Conservation (phyloP, 2,113 vertebrate species). For the Nansenia antarctica region DNA sequence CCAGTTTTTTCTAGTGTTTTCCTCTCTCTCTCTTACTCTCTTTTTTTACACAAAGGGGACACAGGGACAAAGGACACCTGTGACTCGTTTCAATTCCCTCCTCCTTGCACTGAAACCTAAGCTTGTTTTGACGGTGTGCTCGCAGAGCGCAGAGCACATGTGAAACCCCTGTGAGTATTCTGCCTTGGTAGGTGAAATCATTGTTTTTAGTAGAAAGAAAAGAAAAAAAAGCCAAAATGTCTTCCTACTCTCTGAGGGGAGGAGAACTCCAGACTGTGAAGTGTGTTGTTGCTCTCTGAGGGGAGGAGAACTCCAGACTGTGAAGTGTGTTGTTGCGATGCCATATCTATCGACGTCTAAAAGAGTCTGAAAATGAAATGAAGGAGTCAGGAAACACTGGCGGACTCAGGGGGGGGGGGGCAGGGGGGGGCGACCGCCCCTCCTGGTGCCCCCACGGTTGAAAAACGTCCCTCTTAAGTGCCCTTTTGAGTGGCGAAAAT, state of each 20-base stretch:
- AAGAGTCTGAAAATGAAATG: no score
- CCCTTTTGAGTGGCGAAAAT: no score
- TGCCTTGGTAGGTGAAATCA: constrained; percentile 56
- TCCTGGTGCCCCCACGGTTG: no score
- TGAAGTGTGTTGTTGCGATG: constrained; percentile 31
- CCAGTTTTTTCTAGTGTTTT: constrained; percentile 50
- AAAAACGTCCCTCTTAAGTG: no score
- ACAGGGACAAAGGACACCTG: constrained; percentile 30
- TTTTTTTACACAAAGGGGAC: constrained; percentile 51
- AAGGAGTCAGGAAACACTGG: no score
- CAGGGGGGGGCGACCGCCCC: no score
- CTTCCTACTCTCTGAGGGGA: constrained; percentile 14
- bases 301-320: neutral
- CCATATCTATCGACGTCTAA: constrained; percentile 10
- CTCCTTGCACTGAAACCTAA: constrained; percentile 60
- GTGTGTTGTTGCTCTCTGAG: constrained; percentile 27
- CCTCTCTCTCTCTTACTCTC: no score
- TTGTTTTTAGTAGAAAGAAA: constrained; percentile 43
- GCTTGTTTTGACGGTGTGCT: constrained; percentile 6
- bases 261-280: constrained; percentile 9
- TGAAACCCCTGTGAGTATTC: constrained; percentile 55
- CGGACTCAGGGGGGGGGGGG: no score
- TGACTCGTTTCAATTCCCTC: constrained; percentile 55
- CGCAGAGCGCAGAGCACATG: constrained; percentile 36
- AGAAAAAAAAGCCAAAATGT: constrained; percentile 58